Conservation (phyloP, 35 echinoderm and acorn worm genomes). For the Ptychodera flava region DNA sequence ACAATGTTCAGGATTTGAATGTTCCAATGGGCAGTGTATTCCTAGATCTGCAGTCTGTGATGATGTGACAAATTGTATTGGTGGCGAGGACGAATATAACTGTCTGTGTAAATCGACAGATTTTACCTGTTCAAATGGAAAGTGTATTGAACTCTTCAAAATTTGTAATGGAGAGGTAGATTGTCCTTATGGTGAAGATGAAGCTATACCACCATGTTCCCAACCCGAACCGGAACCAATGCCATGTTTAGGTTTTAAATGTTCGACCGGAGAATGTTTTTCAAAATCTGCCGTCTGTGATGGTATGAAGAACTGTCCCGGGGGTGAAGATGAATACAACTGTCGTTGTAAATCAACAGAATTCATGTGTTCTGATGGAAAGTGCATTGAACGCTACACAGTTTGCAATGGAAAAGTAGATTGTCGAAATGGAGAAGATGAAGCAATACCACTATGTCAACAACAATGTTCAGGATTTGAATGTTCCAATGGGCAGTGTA, state of each 20-base stretch:
- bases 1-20: background rate
- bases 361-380: background rate
- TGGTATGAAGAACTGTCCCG: background rate
- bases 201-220: background rate
- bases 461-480: background rate
- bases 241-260: too few species aligned
- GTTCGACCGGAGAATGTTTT: background rate
- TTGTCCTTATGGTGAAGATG: background rate
- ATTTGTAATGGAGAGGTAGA: background rate
- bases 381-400: background rate
- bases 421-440: background rate
- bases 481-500: background rate
- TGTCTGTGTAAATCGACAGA: background rate
- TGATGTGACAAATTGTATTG: background rate
- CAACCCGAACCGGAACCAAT: background rate
- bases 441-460: background rate
- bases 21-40: background rate
- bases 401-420: background rate
- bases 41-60: background rate
- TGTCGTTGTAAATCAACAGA: background rate
- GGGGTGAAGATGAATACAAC: background rate
- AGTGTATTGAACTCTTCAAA: background rate
- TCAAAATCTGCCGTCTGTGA: background rate
- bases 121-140: background rate
- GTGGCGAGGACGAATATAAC: background rate